Base-by-base conservation (phyloP, 2,888 invertebrate genomes). In the Isoperla grammatica region DNA sequence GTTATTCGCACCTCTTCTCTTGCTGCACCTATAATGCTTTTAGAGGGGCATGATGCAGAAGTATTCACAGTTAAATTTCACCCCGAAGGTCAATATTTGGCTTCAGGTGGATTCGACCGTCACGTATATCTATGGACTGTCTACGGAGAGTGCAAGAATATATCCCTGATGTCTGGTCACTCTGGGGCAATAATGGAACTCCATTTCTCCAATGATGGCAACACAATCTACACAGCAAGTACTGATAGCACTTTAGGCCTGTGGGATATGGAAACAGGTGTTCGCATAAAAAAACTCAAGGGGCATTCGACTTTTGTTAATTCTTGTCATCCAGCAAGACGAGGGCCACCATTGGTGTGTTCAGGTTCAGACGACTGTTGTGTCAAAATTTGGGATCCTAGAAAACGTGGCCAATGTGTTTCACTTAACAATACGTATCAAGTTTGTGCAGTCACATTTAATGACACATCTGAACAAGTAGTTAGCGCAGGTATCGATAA, bases 21-120 rank as follows among this genome's bases (percentile, higher is more conserved):
- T 2, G 82, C 88, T 72, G 87, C 95, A 0, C 96, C 97, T 0
- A 97, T 97, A 59, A 97, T 98, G 95, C 78, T 94, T 40, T 75
- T 99, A 56, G 92, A 95, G 71, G 99, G 97, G 0, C 99, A 99
- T 72, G 92, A 94, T 72, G 97, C 96, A 9, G 99, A 99, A 74
- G 88, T 99, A 68, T 96, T 94, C 72, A 83, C 89, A 2, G 80
- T 88, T 6, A 90, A 92, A 74, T 99, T 99, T 74, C 95, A 97
- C 72, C 96, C 96, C 0, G 96, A 98, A 71, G 99, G 99, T 3
- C 88, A 92, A 69, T 87, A 95, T 71, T 75, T 99, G 40, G 95
- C 95, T 1, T 94, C 97, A 0, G 88, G 90, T 8, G 99, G 99
- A 6, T 95, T 93, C 74, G 99, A 99, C 71, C 78, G 96, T 71